Base-by-base conservation (phyloP, 2,888 invertebrate genomes). In the Pyrrhia umbra region DNA sequence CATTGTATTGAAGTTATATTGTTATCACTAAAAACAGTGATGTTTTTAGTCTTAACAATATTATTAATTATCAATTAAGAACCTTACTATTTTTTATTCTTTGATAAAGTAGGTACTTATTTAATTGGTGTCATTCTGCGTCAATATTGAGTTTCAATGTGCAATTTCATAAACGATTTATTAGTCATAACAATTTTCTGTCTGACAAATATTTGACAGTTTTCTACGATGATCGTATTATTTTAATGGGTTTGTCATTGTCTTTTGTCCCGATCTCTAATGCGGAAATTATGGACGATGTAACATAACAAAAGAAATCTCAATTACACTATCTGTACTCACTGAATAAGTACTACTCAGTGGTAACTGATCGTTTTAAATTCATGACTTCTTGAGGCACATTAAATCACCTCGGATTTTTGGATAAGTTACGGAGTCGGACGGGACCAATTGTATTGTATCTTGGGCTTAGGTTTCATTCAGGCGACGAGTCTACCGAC, bases 401-500 rank as follows among this genome's bases (percentile, higher is more conserved):
- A 85, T 88, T 90, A 89, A 89, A 90, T 89, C 87, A 88, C 84
- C 76, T 82, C 73, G 88, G 86, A 88, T 89, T 90, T 89, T 88
- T 86, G 81, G 85, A 85, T 86, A 89, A 87, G 81, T 88, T 89
- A 87, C 85, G 46, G 84, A 79, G 80, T 83, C 85, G 81, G 62
- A 61, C 54, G 86, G 83, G 87, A 84, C 79, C 85, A 86, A 88
- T 87, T 84, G 85, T 84, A 85, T n/a, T n/a, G n/a, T n/a, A 87
- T 84, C 85, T 83, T 79, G 69, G 75, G 82, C 81, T 84, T 80
- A 82, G 81, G 82, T 85, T 78, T 81, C 64, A 75, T 71, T 81
- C 73, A 57, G 50, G 62, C 59, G 70, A 58, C 66, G 59, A 56
- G 62, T 58, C 52, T 76, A 56, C 64, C 51, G 80, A 77, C 69